phyloP scores from a whole-genome alignment of 2,888 invertebrate genomes.

The Isoperla grammatica region DNA sequence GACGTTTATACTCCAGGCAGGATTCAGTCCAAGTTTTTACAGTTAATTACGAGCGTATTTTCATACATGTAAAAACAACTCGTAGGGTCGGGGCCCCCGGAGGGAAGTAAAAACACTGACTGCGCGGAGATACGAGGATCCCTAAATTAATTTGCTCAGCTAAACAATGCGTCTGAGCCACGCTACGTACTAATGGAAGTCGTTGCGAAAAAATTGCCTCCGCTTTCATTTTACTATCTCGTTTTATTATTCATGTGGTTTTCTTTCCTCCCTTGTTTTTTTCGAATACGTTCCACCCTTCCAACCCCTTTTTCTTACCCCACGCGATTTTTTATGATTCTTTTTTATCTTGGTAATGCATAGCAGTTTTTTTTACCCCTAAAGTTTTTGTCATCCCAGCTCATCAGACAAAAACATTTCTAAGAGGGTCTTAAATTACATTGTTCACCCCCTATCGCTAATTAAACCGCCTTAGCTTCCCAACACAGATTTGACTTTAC shows the following conservation, averaged over 20 bases:
- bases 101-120: slow-evolving; percentile 24
- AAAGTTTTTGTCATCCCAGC: slow-evolving; percentile 9
- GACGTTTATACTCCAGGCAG: neutral
- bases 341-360: slow-evolving; percentile 25
- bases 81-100: slow-evolving; percentile 24
- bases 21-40: slow-evolving; percentile 16
- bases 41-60: slow-evolving; percentile 27
- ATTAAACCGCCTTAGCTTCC: slow-evolving; percentile 12
- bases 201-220: slow-evolving; percentile 46
- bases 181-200: slow-evolving; percentile 44
- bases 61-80: slow-evolving; percentile 21
- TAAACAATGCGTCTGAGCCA: slow-evolving; percentile 44
- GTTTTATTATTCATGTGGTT: slow-evolving; percentile 32
- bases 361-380: slow-evolving; percentile 22
- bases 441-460: slow-evolving; percentile 16
- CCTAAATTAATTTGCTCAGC: slow-evolving; percentile 49
- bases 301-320: slow-evolving; percentile 18
- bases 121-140: slow-evolving; percentile 34
- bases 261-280: slow-evolving; percentile 45
- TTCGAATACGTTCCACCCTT: slow-evolving; percentile 26
- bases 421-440: slow-evolving; percentile 17
- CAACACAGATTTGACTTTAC: slow-evolving; percentile 12
- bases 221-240: slow-evolving; percentile 33
- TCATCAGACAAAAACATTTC: slow-evolving; percentile 16
- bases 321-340: slow-evolving; percentile 24